phyloP scores from a whole-genome alignment of 2,113 vertebrate genomes.

The Sylvilagus bachmani region DNA sequence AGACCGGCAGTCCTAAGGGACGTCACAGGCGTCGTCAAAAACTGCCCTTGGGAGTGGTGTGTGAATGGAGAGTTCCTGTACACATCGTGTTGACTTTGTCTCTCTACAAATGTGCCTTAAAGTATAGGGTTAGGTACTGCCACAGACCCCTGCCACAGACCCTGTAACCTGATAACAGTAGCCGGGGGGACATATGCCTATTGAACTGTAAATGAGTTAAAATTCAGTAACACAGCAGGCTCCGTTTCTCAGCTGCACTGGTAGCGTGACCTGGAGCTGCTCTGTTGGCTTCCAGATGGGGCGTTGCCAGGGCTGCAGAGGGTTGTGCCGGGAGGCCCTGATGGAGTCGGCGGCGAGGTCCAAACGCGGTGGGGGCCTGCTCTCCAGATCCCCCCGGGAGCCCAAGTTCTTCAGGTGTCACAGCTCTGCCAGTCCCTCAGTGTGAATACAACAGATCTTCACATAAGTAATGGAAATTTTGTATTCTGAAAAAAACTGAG shows the following conservation, averaged over 20 bases:
- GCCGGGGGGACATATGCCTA: not conserved
- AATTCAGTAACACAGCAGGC: not conserved
- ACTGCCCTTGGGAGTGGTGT: not conserved
- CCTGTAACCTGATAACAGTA: not conserved
- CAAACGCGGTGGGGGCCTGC: not conserved
- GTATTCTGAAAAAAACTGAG: no score
- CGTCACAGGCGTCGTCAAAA: not conserved
- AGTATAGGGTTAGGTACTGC: not conserved
- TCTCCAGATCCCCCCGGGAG: not conserved
- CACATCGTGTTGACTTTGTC: not conserved
- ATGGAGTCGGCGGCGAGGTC: not conserved
- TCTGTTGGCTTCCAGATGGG: not conserved
- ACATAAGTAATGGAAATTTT: no score
- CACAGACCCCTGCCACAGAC: not conserved
- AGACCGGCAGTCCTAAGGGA: not conserved
- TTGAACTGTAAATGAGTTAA: not conserved
- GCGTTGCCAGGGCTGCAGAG: not conserved
- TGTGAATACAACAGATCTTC: not conserved
- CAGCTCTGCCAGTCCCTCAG: not conserved
- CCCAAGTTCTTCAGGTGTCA: not conserved
- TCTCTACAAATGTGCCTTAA: constrained; percentile 8
- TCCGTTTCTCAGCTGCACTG: not conserved
- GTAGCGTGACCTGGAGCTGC: not conserved
- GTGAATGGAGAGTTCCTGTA: constrained; percentile 20
- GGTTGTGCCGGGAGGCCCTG: not conserved